Evolutionary conservation across 2,888 invertebrate genomes (phyloP).

Genomic region (Pseudoips prasinana): DNA sequence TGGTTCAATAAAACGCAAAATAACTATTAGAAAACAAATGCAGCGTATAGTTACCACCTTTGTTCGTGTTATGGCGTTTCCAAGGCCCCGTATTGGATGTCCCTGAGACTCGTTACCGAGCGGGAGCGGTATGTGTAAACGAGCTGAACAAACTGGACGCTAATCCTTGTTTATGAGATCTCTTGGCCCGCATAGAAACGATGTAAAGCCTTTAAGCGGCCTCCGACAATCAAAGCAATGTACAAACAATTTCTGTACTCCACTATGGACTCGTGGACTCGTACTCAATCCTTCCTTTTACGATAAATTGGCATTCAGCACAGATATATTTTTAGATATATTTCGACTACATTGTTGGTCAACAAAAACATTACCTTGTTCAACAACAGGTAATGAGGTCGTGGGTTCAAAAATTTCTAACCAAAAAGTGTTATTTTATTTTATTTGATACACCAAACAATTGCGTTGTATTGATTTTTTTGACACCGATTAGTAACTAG

Average conservation of each 20-base stretch:
- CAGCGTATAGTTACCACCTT: conserved; percentile 53
- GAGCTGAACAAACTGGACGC: conserved; percentile 70
- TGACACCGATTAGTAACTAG: no score
- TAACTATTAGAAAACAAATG: conserved; percentile 63
- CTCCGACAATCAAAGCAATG: conserved; percentile 59
- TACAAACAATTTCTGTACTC: conserved; percentile 41
- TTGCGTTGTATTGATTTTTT: no score
- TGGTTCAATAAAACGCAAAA: conserved; percentile 33
- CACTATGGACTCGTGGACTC: conserved; percentile 35
- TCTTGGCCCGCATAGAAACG: conserved; percentile 58
- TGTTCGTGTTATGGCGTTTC: conserved; percentile 65
- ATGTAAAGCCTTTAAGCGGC: conserved; percentile 57
- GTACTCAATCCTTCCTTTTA: conserved; percentile 50
- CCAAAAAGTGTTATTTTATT: no score
- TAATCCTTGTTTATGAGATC: conserved; percentile 78
- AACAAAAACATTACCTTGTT: no score
- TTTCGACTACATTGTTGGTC: no score
- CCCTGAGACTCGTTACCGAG: conserved; percentile 62
- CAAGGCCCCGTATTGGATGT: conserved; percentile 67
- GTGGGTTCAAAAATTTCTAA: no score
- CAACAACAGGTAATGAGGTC: no score
- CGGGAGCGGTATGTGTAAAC: conserved; percentile 77
- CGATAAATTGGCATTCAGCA: conserved; percentile 46
- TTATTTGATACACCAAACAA: no score
- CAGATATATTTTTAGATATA: conserved; percentile 31